Evolutionary conservation across 1,140 invertebrate species (phyloP).

Genomic region (Periplaneta americana): DNA sequence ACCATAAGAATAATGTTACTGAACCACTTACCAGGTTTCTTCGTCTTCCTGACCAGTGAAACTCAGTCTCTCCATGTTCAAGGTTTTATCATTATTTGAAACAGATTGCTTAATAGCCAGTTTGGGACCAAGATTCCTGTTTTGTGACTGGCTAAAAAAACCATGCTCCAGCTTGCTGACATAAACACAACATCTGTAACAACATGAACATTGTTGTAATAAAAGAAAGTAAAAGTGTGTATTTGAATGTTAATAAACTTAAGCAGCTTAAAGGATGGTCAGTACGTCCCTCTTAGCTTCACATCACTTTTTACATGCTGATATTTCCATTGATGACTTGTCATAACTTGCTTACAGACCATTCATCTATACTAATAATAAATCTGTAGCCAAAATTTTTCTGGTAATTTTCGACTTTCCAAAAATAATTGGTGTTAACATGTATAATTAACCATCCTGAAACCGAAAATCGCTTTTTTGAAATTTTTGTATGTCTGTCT

Average conservation of each 20-base stretch:
- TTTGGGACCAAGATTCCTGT: slow-evolving; percentile 28
- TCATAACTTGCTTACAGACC: no score
- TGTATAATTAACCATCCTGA: no score
- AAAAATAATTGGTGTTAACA: no score
- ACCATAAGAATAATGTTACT: not conserved
- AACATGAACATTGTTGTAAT: not conserved
- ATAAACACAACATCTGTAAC: slow-evolving; percentile 67
- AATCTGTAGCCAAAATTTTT: no score
- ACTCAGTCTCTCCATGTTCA: slow-evolving; percentile 28
- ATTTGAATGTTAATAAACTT: not conserved
- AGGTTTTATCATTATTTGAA: not conserved
- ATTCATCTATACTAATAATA: no score
- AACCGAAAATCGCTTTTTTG: no score
- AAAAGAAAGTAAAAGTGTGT: not conserved
- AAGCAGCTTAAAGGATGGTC: no score
- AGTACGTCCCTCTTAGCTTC: no score
- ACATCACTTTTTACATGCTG: not conserved
- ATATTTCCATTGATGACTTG: not conserved
- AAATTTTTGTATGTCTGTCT: no score
- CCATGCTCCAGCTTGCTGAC: slow-evolving; percentile 84
- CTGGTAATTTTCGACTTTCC: no score
- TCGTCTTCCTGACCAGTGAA: slow-evolving; percentile 53
- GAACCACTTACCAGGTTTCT: slow-evolving; percentile 56
- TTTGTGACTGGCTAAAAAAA: slow-evolving; percentile 66
- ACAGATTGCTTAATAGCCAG: not conserved